These are phyloP conservation scores for Margarornis squamiger DNA, from an alignment of 2,797 vertebrate species.

Conservation along the genomic window DNA sequence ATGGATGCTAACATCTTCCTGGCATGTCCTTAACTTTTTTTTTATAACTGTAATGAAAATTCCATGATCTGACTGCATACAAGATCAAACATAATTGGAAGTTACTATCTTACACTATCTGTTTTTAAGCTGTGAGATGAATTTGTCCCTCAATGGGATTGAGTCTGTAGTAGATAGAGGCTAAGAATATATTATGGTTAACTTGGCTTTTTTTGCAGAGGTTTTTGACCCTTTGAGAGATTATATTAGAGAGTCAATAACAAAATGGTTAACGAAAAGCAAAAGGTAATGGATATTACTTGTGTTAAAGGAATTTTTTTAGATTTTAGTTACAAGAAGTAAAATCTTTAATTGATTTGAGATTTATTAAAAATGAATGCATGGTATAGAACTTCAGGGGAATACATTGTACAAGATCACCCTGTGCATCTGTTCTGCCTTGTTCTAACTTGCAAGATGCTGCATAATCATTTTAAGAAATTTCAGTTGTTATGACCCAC, in stretches of 20 bases:
- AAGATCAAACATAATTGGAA: background rate
- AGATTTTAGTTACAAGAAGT: background rate
- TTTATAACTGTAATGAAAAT: background rate
- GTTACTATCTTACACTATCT: background rate
- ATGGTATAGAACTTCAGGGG: background rate
- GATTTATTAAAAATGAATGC: background rate
- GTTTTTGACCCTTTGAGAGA: background rate
- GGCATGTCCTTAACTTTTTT: background rate
- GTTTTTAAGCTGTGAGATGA: background rate
- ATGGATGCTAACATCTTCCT: background rate
- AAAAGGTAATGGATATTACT: background rate
- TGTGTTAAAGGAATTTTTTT: background rate
- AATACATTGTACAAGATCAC: background rate
- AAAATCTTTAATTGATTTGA: background rate
- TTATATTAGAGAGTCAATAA: background rate
- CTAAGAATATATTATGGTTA: background rate
- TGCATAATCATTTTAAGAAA: constrained; percentile 30
- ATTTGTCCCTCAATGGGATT: background rate
- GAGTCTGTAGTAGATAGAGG: background rate
- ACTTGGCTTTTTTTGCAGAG: background rate
- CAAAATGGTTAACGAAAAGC: background rate
- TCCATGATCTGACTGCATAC: background rate
- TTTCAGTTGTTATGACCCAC: constrained; percentile 27
- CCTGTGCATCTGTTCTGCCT: background rate
- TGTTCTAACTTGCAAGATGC: constrained; percentile 34